Percentiles rank a stretch among this genome's conserved stretches.
Evolutionary conservation across 2,113 vertebrate genomes (phyloP).

Genomic region (Sander vitreus): DNA sequence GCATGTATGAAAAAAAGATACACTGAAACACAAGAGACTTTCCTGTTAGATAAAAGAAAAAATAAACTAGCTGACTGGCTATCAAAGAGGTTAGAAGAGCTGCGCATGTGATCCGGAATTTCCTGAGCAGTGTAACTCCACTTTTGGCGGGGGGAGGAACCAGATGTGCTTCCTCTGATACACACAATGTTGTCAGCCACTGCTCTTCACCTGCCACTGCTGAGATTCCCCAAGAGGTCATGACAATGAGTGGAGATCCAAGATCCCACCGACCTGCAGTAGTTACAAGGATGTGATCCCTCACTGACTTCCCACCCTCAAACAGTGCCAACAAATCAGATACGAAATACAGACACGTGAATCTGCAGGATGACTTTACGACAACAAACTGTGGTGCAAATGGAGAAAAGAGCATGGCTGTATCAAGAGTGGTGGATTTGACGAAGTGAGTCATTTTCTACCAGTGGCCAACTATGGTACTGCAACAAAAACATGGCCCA

Average conservation of each 20-base stretch:
- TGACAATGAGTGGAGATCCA: no score
- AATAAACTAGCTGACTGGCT: neutral
- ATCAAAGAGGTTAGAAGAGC: neutral
- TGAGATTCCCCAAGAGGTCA: neutral
- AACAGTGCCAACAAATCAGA: neutral
- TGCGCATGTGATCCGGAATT: neutral
- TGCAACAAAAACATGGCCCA: neutral
- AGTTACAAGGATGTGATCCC: neutral
- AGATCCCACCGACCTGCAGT: neutral
- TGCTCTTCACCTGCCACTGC: neutral
- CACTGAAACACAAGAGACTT: neutral
- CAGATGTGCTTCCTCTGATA: conserved; percentile 13
- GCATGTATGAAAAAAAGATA: neutral
- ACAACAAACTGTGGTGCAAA: no score
- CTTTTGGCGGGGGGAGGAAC: neutral
- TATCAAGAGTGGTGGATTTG: neutral
- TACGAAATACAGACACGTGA: no score
- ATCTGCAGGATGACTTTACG: no score
- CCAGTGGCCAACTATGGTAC: neutral
- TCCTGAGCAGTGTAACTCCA: neutral
- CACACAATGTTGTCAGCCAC: neutral
- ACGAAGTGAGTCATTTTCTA: neutral
- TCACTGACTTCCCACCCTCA: neutral
- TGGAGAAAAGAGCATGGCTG: no score
- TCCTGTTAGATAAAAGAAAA: neutral